Evolutionary conservation across 2,888 invertebrate species (phyloP).

Genomic region (Ceramica pisi): DNA sequence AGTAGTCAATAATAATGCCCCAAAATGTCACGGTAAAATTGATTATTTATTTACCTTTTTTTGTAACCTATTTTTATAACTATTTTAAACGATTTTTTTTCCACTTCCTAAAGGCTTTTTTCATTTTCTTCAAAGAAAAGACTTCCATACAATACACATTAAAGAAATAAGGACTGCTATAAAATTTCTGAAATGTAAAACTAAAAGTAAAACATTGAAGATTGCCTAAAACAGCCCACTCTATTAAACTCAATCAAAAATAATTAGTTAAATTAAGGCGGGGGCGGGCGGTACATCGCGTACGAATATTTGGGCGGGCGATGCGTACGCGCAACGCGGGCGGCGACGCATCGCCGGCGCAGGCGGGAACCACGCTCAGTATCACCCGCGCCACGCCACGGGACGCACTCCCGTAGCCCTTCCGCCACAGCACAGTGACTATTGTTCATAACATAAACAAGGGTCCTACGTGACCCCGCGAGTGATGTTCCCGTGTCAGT

Average conservation of each 20-base stretch:
- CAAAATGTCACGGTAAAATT: neutral
- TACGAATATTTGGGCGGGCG: conserved; percentile 52
- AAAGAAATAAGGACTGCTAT: neutral
- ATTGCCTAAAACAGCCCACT: neutral
- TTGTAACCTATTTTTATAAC: neutral
- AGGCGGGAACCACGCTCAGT: conserved; percentile 67
- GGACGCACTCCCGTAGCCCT: conserved; percentile 72
- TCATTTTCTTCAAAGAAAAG: neutral
- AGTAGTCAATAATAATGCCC: neutral
- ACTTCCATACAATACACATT: no score
- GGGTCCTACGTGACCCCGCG: conserved; percentile 76
- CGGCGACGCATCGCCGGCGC: conserved; percentile 31
- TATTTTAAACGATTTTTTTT: neutral
- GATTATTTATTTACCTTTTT: neutral
- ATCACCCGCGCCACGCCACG: conserved; percentile 73
- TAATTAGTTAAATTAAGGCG: conserved; percentile 26
- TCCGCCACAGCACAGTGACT: conserved; percentile 33
- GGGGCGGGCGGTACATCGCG: conserved; percentile 55
- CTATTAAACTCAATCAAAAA: neutral
- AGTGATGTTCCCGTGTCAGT: conserved; percentile 85
- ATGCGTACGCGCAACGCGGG: conserved; percentile 40
- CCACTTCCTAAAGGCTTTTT: neutral
- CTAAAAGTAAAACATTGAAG: neutral
- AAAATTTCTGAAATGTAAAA: neutral
- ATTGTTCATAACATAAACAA: conserved; percentile 76